Conservation (phyloP, 2,113 vertebrate species). For the Tychaedon coryphoeus region DNA sequence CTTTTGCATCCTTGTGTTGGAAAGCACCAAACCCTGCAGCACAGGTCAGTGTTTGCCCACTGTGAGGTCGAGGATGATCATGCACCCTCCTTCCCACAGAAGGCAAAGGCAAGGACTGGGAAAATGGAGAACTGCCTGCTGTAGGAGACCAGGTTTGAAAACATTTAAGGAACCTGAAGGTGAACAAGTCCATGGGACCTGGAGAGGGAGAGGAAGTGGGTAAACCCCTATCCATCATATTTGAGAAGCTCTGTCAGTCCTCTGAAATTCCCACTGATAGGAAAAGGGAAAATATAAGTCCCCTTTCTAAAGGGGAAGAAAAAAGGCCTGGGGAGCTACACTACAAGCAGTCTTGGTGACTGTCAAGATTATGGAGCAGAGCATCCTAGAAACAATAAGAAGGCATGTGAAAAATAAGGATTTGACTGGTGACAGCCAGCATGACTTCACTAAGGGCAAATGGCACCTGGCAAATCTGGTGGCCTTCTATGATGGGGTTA, state of each 20-base stretch:
- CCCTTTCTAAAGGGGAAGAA: background rate
- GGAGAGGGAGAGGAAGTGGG: background rate
- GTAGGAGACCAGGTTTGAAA: background rate
- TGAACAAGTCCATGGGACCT: background rate
- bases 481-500: accelerated
- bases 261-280: background rate
- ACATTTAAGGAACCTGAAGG: background rate
- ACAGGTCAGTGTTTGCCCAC: background rate
- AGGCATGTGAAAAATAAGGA: background rate
- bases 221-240: background rate
- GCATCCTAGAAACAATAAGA: background rate
- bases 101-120: background rate
- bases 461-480: background rate
- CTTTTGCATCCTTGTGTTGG: background rate
- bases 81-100: background rate
- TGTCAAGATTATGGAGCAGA: background rate
- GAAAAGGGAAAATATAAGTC: background rate
- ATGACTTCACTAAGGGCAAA: background rate
- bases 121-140: background rate
- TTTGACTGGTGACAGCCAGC: background rate
- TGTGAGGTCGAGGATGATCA: background rate
- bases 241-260: background rate
- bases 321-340: background rate
- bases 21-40: background rate
- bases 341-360: accelerated